Percentiles rank a stretch among this genome's conserved stretches.
These are phyloP conservation scores for Stenodema calcarata DNA, from an alignment of 2,888 invertebrate species.

Conservation along the genomic window DNA sequence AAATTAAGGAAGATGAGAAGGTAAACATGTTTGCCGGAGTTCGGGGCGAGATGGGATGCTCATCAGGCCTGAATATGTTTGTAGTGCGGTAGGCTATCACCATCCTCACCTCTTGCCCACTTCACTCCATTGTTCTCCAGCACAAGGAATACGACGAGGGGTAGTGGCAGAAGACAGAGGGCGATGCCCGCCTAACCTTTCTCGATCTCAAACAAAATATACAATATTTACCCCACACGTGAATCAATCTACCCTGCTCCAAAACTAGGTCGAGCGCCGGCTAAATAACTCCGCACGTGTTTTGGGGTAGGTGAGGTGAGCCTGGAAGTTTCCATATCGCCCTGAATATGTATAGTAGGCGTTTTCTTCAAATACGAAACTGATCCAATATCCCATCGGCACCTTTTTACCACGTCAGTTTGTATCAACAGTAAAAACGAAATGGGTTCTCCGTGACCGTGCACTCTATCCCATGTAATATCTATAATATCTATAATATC, in stretches of 20 bases:
- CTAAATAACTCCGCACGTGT: slow-evolving; percentile 25
- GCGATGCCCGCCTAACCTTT: background rate
- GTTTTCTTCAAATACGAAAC: background rate
- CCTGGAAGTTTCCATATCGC: background rate
- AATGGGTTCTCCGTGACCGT: background rate
- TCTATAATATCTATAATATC: no score
- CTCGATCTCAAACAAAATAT: slow-evolving; percentile 10
- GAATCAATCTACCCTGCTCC: slow-evolving; percentile 18
- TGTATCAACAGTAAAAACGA: background rate
- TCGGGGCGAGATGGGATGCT: background rate
- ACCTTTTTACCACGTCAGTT: background rate
- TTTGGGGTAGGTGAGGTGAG: background rate
- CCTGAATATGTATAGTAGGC: background rate
- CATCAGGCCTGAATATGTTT: slow-evolving; percentile 45
- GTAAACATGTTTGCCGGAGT: slow-evolving; percentile 43
- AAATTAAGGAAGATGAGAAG: slow-evolving; percentile 47
- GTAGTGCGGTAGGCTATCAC: slow-evolving; percentile 34
- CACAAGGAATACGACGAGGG: background rate
- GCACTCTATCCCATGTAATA: no score
- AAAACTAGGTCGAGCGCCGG: slow-evolving; percentile 24
- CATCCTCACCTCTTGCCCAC: background rate
- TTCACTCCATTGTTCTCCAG: slow-evolving; percentile 29
- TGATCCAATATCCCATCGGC: background rate
- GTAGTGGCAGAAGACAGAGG: background rate
- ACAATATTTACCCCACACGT: slow-evolving; percentile 34